phyloP scores from a whole-genome alignment of 2,113 vertebrate genomes.

The Corythornis vintsioides region DNA sequence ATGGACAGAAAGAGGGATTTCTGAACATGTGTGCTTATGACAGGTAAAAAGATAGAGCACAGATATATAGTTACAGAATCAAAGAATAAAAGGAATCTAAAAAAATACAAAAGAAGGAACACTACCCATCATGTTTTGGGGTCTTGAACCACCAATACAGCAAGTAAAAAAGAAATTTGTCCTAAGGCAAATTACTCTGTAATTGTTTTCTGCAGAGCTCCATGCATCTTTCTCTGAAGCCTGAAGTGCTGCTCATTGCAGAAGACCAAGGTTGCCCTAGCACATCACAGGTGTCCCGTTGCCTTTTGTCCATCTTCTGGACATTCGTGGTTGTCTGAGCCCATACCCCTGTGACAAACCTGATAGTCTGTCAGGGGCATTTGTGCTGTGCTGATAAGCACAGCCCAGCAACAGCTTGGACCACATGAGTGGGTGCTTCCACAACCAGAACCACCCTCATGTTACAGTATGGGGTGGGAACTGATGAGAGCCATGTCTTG shows the following conservation, averaged over 20 bases:
- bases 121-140: neutral
- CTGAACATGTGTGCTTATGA: neutral
- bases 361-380: neutral
- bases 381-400: neutral
- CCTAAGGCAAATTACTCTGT: neutral
- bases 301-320: neutral
- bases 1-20: neutral
- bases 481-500: rapidly evolving
- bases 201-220: neutral
- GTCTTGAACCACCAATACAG: neutral
- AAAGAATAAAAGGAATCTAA: neutral
- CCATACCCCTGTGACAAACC: rapidly evolving
- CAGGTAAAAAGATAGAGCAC: neutral
- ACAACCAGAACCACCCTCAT: rapidly evolving
- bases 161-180: neutral
- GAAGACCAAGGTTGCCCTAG: neutral
- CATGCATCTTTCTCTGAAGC: neutral
- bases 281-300: neutral
- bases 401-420: neutral
- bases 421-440: rapidly evolving
- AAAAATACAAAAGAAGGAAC: neutral
- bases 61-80: neutral
- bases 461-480: rapidly evolving
- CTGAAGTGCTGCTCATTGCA: neutral
- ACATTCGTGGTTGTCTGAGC: neutral